Base-by-base conservation (phyloP, 2,113 vertebrate genomes). In the Tiliqua scincoides region DNA sequence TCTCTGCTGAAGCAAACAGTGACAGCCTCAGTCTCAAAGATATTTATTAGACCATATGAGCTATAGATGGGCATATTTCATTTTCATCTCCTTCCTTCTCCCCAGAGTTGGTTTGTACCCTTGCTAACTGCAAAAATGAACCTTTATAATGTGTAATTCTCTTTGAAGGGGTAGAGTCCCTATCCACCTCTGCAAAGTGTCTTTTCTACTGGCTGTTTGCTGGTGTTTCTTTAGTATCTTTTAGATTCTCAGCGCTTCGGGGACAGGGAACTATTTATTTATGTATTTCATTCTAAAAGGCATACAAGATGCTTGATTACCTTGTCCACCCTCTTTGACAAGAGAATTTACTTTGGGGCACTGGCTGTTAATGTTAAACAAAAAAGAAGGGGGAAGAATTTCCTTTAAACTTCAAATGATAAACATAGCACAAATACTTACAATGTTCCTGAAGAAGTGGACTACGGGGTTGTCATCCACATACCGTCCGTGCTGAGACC, bases 401-500 rank as follows among this genome's bases (percentile, higher is more conserved):
- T 20, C 1, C 10, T 0, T 76, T 80, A 0, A 2, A 37, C 89
- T 61, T 27, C 35, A 7, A 30, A 61, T 6, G 1, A 70, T 30
- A 27, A 35, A 75, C 4, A 71, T 35, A 27, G 18, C 54, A 67
- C 37, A 3, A 1, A 52, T 37, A 96, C 98, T 99, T 95, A 99
- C 99, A 43, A 99, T 99, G 90, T 97, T 98, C 97, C 98, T 99
- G 97, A 99, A 99, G 97, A 99, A 99, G 89, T 98, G 98, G 88
- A 98, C 97, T 92, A 99, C 98, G 0, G 98, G 98, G 93, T 98
- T 99, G 87, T 99, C 98, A 0, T 97, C 97, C 32, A 97, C 97
- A 43, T 97, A 94, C 90, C 98, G 98, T 87, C 98, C 98, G 18
- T 98, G 97, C 93, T 95, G 95, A 17, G 98, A 95, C 95, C 98